Conservation (phyloP, 2,113 vertebrate species). For the Tachysurus vachellii region DNA sequence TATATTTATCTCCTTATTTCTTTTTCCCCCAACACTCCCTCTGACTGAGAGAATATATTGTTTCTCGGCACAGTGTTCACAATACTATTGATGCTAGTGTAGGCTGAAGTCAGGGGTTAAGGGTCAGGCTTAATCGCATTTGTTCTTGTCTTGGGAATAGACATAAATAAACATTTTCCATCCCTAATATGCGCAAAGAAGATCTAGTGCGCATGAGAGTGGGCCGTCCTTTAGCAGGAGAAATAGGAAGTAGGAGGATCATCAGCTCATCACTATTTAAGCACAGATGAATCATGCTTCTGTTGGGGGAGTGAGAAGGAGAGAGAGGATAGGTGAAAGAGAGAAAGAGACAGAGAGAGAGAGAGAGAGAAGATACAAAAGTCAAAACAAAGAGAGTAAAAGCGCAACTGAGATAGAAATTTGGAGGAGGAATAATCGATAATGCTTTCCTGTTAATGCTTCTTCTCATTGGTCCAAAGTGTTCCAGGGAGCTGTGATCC, state of each 20-base stretch:
- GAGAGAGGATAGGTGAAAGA: slow-evolving; percentile 17
- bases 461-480: slow-evolving; percentile 10
- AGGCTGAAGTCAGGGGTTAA: slow-evolving; percentile 7
- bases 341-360: slow-evolving; percentile 8
- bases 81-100: neutral
- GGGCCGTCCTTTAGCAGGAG: slow-evolving; percentile 21
- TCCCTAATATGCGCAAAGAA: neutral
- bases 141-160: neutral
- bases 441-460: neutral
- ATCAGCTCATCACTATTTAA: slow-evolving; percentile 22
- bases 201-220: neutral
- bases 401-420: slow-evolving; percentile 21
- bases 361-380: slow-evolving; percentile 12
- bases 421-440: slow-evolving; percentile 48
- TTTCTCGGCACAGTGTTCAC: neutral
- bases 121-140: slow-evolving; percentile 1
- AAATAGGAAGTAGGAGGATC: slow-evolving; percentile 27
- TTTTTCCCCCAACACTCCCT: neutral
- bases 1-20: slow-evolving; percentile 33
- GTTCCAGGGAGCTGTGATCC: neutral
- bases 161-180: neutral
- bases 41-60: slow-evolving; percentile 17
- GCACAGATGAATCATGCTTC: slow-evolving; percentile 44
- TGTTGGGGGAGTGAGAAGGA: slow-evolving; percentile 10
- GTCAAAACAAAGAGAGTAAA: neutral